A percentile compares a stretch with the other conserved stretches of the same genome.
phyloP scores from a whole-genome alignment of 2,888 invertebrate genomes.

The Cerastis leucographa region DNA sequence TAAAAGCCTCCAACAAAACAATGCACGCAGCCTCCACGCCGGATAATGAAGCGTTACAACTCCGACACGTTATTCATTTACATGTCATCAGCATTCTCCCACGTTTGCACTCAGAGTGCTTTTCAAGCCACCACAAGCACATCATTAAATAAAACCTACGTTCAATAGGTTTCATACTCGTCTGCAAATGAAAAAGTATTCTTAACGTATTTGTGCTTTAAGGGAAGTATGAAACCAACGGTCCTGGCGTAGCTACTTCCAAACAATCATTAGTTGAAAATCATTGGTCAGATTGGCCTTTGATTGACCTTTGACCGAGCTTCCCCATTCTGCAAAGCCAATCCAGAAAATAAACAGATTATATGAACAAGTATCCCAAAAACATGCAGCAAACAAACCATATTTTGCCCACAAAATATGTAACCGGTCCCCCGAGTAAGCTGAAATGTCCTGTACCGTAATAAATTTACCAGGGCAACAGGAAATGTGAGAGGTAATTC shows the following conservation, averaged over 20 bases:
- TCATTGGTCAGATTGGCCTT: neutral
- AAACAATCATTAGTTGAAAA: neutral
- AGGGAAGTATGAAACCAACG: neutral
- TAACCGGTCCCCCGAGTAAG: constrained; percentile 45
- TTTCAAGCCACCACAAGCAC: constrained; percentile 27
- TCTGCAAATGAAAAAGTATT: neutral
- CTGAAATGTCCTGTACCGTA: constrained; percentile 57
- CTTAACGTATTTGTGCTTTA: neutral
- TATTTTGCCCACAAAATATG: constrained; percentile 56
- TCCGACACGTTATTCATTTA: constrained; percentile 57
- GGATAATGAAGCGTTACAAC: constrained; percentile 56
- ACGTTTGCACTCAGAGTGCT: constrained; percentile 33
- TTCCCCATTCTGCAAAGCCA: neutral
- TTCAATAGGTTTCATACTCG: neutral
- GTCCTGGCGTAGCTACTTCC: neutral
- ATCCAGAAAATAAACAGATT: constrained; percentile 9
- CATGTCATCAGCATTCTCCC: constrained; percentile 47
- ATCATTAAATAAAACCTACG: constrained; percentile 48
- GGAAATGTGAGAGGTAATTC: constrained; percentile 59
- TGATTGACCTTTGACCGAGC: neutral
- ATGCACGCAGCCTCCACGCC: constrained; percentile 35
- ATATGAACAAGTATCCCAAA: constrained; percentile 20
- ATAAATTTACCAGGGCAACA: constrained; percentile 66
- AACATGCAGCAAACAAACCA: constrained; percentile 25
- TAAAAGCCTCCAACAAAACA: constrained; percentile 39